A percentile compares a stretch with the other conserved stretches of the same genome.
Evolutionary conservation across 2,113 vertebrate genomes (phyloP).

Genomic region (Morphnarchus princeps): DNA sequence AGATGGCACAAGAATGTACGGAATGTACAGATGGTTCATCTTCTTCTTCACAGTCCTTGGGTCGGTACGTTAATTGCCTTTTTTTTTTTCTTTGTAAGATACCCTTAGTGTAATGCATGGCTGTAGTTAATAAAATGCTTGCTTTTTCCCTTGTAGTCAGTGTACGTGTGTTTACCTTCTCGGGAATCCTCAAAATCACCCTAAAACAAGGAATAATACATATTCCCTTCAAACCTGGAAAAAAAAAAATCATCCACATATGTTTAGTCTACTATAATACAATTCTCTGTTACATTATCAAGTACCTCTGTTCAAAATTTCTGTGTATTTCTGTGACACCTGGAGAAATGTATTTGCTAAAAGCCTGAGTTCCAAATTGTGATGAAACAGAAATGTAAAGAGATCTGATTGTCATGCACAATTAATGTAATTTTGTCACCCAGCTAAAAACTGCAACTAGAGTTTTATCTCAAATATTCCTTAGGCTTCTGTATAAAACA

Average conservation of each 20-base stretch:
- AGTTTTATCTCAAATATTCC: not conserved
- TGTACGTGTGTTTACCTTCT: no score
- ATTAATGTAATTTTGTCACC: not conserved
- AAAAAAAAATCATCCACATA: not conserved
- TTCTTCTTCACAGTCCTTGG: no score
- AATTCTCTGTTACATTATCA: not conserved
- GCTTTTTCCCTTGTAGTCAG: no score
- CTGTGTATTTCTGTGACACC: not conserved
- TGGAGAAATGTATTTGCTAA: not conserved
- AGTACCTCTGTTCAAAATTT: not conserved
- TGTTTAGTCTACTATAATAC: not conserved
- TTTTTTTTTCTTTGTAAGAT: no score
- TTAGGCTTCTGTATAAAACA: not conserved
- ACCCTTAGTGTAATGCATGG: no score
- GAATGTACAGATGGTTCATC: no score
- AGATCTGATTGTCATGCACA: not conserved
- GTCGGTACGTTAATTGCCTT: no score
- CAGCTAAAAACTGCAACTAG: not conserved
- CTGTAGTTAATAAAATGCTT: no score
- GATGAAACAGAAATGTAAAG: not conserved
- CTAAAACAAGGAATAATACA: no score
- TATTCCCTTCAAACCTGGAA: not conserved
- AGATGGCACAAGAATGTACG: no score
- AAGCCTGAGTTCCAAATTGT: not conserved
- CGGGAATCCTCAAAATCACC: no score